phyloP scores from a whole-genome alignment of 2,888 invertebrate genomes.

The Hydriomena furcata region DNA sequence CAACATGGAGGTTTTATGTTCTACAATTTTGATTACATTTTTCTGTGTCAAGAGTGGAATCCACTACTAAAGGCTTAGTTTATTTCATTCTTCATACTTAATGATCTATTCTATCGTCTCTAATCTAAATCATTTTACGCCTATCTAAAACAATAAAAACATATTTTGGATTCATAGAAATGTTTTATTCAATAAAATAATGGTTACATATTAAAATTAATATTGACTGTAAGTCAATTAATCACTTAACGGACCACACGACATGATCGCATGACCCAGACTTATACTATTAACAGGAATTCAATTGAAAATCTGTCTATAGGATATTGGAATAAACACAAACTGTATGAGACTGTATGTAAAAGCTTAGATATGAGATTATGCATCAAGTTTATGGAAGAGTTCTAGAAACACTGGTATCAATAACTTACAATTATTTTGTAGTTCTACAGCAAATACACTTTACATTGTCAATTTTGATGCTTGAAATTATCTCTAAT shows the following conservation, averaged over 20 bases:
- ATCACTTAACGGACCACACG: conserved; percentile 38
- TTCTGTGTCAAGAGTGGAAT: too few relatives aligned
- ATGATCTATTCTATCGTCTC: too few relatives aligned
- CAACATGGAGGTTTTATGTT: too few relatives aligned
- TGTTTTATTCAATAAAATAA: conserved; percentile 62
- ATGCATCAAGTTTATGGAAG: background rate
- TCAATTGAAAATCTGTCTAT: conserved; percentile 14
- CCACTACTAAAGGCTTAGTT: too few relatives aligned
- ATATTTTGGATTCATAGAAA: conserved; percentile 61
- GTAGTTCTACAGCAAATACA: conserved; percentile 48
- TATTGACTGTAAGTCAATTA: conserved; percentile 47
- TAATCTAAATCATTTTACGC: too few relatives aligned
- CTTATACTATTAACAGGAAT: conserved; percentile 21
- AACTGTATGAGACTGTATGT: background rate
- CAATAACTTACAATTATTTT: conserved; percentile 45
- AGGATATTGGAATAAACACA: conserved; percentile 7
- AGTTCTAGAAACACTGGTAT: conserved; percentile 17
- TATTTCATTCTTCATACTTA: too few relatives aligned
- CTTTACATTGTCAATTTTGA: background rate
- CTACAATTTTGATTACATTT: too few relatives aligned
- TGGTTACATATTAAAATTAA: conserved; percentile 62
- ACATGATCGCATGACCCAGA: conserved; percentile 18
- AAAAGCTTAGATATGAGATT: background rate
- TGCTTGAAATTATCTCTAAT: too few relatives aligned
- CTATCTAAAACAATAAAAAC: too few relatives aligned